Base-by-base conservation (phyloP, 2,888 invertebrate genomes). In the Unio pictorum region DNA sequence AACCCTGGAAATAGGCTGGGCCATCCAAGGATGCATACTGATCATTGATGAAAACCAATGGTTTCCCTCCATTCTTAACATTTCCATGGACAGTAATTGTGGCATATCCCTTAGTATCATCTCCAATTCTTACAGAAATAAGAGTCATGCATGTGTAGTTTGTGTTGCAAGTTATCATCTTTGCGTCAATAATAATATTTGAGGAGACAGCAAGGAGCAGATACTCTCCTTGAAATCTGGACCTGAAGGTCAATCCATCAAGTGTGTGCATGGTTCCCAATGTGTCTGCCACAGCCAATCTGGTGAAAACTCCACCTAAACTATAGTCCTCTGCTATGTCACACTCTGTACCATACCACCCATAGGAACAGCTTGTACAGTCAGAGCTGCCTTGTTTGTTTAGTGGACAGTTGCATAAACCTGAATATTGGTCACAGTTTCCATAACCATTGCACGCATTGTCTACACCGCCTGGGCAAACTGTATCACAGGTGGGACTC, bases 371-470 rank as follows among this genome's bases (percentile, higher is more conserved):
- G 3, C 66, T 62, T 17, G 78, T 74, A 63, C 85, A 85, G 60
- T 79, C 78, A 61, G 64, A 57, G 20, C 72, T 64, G 17, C 74
- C 79, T 61, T 68, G 67, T 34, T 73, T 78, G 67, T 81, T 80
- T n/a, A 83, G 20, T 56, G 82, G 83, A 69, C 84, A 85, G 28
- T 72, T 28, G 69, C 84, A 85, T 30, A 26, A 26, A 8, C 84
- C 84, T 4, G 71, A 76, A 18, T 63, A 34, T 18, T 67, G 61
- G 66, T 84, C 75, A 71, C 85, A 85, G 56, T 78, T 75, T 26
- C 83, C 84, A 63, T 76, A 78, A 5, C 84, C 84, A 17, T 78
- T 76, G 64, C 84, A 85, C 23, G 83, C 80, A 55, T 71, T 72
- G 4, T 20, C 34, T 7, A 73, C 69, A 20, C 84, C 83, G 26